Percentiles rank a stretch among this genome's conserved stretches.
These are phyloP conservation scores for Hyles lineata DNA, from an alignment of 2,888 invertebrate genomes.

Conservation along the genomic window DNA sequence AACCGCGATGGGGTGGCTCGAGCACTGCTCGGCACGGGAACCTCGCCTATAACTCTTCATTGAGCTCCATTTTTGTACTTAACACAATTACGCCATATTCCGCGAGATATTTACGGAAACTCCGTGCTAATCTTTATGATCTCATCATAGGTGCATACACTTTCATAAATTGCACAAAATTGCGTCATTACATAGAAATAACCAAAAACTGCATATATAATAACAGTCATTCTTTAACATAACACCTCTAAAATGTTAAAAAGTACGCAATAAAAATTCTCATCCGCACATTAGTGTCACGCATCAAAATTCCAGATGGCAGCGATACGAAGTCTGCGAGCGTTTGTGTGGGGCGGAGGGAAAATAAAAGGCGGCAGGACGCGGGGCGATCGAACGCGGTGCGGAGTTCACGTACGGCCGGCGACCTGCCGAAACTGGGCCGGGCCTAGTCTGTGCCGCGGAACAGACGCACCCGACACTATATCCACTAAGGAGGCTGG, in stretches of 20 bases:
- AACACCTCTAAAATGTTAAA: not conserved
- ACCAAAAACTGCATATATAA: not conserved
- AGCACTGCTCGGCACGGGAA: constrained; percentile 10
- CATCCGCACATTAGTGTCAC: not conserved
- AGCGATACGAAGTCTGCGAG: not conserved
- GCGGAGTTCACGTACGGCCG: constrained; percentile 79
- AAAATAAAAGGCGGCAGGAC: constrained; percentile 48
- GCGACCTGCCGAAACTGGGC: constrained; percentile 78
- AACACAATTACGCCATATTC: not conserved
- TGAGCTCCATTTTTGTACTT: constrained; percentile 30
- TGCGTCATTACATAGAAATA: not conserved
- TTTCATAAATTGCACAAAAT: not conserved
- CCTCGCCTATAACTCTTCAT: constrained; percentile 6
- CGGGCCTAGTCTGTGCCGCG: constrained; percentile 68
- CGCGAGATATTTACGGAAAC: not conserved
- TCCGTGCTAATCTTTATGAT: not conserved
- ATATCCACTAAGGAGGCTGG: not conserved
- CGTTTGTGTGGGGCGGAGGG: constrained; percentile 26
- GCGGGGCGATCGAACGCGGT: constrained; percentile 61
- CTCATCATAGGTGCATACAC: not conserved
- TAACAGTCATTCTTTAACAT: not conserved
- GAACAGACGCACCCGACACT: constrained; percentile 36
- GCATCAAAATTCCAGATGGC: not conserved
- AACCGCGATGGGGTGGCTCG: constrained; percentile 56
- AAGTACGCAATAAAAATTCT: not conserved